Evolutionary conservation across 2,888 invertebrate species (phyloP), one percentile per base, ranked within the genome.

Genomic region (Agrochola litura): DNA sequence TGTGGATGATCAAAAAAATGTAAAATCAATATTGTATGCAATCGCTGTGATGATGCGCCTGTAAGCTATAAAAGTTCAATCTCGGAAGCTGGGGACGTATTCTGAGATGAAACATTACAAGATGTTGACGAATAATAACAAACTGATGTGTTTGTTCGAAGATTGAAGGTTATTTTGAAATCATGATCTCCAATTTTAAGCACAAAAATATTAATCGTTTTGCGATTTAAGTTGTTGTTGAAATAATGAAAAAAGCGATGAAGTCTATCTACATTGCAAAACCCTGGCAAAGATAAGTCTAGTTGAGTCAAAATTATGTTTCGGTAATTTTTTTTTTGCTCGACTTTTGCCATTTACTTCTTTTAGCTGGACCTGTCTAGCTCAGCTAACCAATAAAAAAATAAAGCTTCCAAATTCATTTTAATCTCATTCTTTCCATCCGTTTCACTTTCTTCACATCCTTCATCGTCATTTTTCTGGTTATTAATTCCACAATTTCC

Each of bases 1-100:
- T 91, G 84, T 66, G 61, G 54, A 80, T 64, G 71, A 83, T 88
- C 90, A 91, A 92, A 85, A 92, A 92, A 87, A 89, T 85, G 86
- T 90, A 92, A 93, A 95, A 95, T 95, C 95, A 95, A 95, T 95
- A 95, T 93, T 91, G 91, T 91, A 89, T 91, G 92, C 93, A 94
- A 94, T 93, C 90, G 89, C 77, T 56, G 87, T 92, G 93, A 93
- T 94, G 89, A 93, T 87, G 90, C 89, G 77, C 81, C 77, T 82
- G 86, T 86, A 81, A 85, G 89, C 86, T 89, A 92, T 94, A 94
- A 94, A 93, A 91, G 90, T 92, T 91, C 92, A 92, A 93, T 93
- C 89, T 91, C 79, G 70, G 79, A 85, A 75, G 72, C 60, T 60
- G 77, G 8, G 61, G 84, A 30, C 86, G 22, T 94, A 95, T 94